These are phyloP conservation scores for Gasteruption jaculator DNA, from an alignment of 2,888 invertebrate species.

Conservation along the genomic window DNA sequence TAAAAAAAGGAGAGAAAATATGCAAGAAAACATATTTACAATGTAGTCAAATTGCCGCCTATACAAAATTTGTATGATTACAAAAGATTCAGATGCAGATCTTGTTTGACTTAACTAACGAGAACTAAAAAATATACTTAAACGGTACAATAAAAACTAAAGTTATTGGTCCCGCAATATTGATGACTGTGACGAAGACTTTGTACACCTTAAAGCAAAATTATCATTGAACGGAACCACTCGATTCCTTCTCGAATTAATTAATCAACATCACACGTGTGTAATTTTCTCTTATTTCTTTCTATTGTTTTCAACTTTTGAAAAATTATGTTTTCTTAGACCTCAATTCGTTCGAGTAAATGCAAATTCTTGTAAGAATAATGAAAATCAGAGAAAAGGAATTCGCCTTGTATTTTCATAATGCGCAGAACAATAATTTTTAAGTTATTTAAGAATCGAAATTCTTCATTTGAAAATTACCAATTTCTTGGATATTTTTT, in stretches of 20 bases:
- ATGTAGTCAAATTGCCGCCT: slow-evolving; percentile 27
- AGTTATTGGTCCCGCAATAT: slow-evolving; percentile 36
- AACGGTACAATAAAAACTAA: slow-evolving; percentile 23
- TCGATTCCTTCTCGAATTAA: not conserved
- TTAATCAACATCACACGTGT: not conserved
- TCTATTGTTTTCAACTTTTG: slow-evolving; percentile 6
- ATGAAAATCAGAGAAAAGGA: slow-evolving; percentile 5
- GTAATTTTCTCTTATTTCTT: not conserved
- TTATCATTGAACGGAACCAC: slow-evolving; percentile 9
- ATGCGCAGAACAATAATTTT: too few species aligned
- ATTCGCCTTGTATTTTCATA: slow-evolving; percentile 8
- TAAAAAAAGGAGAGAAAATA: slow-evolving; percentile 14
- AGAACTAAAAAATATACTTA: slow-evolving; percentile 23
- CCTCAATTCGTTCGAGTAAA: slow-evolving; percentile 1
- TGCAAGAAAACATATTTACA: slow-evolving; percentile 35
- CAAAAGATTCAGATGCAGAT: slow-evolving; percentile 21
- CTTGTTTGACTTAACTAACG: slow-evolving; percentile 24
- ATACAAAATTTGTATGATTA: slow-evolving; percentile 29
- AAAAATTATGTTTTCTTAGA: slow-evolving; percentile 5
- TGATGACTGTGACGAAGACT: slow-evolving; percentile 21
- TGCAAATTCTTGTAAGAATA: not conserved
- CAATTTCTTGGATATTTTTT: too few species aligned
- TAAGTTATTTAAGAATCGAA: too few species aligned
- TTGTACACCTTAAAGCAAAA: slow-evolving; percentile 31
- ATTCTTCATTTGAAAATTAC: too few species aligned